Evolutionary conservation across 2,113 vertebrate genomes (phyloP), one percentile per base, ranked within the genome.

Genomic region (Steatornis caripensis): DNA sequence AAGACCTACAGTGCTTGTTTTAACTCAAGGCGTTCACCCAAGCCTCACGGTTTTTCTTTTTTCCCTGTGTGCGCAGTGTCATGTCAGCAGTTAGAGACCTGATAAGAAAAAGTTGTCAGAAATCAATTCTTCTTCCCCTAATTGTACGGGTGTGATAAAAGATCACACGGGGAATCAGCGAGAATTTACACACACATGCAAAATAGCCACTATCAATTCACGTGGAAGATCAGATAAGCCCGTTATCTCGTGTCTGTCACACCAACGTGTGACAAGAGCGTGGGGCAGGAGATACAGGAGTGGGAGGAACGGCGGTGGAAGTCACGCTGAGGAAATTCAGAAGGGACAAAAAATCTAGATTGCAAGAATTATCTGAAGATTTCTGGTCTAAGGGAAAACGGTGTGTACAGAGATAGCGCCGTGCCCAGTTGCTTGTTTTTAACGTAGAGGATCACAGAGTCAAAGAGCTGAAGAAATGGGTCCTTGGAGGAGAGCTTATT

Each of bases 51-150:
- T 54, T 75, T 75, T 70, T 51, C 12, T 83, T 68, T 75, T 62
- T 77, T 32, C 39, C 54, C 45, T n/a, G 4, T 60, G 37, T 77
- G 23, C 5, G 5, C 71, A 84, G 48, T 95, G 71, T 90, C 91
- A 58, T 96, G 86, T 89, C 80, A 60, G 32, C 65, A 80, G 48
- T 86, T 90, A 55, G 85, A 91, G 58, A 68, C 87, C 91, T 62
- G 61, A 88, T 96, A 75, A 87, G 61, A 83, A 82, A 91, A 94
- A 85, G 80, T 94, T 93, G 84, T 92, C 54, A 66, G 62, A 87
- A 55, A 93, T 84, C 92, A 94, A 14, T 93, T 90, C 68, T 94
- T 94, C 87, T 93, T 95, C 24, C 49, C 43, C 53, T 86, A 83
- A 95, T 88, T 92, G 74, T 88, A 91, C 0, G 54, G 21, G 51